Evolutionary conservation across 2,113 vertebrate species (phyloP), one percentile per base, ranked within the genome.

Genomic region (Entelurus aequoreus): DNA sequence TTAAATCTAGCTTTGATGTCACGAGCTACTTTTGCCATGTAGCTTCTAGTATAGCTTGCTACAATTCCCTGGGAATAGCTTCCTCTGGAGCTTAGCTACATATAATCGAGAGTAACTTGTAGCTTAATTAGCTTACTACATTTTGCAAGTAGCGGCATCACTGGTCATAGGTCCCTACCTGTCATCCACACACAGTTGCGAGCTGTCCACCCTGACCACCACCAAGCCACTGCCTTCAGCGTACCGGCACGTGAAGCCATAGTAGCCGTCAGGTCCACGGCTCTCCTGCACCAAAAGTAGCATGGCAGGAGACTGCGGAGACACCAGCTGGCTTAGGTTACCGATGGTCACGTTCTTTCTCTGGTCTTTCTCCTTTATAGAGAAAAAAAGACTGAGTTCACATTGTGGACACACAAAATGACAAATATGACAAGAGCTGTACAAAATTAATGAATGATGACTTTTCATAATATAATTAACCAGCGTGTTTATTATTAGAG

Each of bases 251-350:
- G 52, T 78, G 16, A 90, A 88, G n/a, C 84, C 62, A 0, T 81
- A 89, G n/a, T 42, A 66, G 13, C 88, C 88, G 0, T 71, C 80
- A 0, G 74, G 21, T 14, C 63, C 54, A 16, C 40, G 74, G 38
- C 40, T 74, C 79, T 82, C 88, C 40, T 87, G 76, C 4, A 87
- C 67, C 5, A 81, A 65, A 73, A 90, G 68, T 54, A 90, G 77
- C 82, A 88, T 83, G 62, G 73, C 86, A 0, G 85, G 86, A 76
- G 69, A 79, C 70, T 85, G 77, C 1, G 64, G 78, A 1, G 87
- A 87, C 71, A 88, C 82, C 53, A 90, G 80, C 81, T 87, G 87
- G 51, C 80, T 75, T 76, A 90, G 61, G 67, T 81, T 78, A 2
- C 78, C 48, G n/a, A 86, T 62, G 52, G 79, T 60, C 19, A 50